Percentiles rank a stretch among this genome's conserved stretches.
Conservation (phyloP, 2,888 invertebrate genomes). For the Baccha elongata region DNA sequence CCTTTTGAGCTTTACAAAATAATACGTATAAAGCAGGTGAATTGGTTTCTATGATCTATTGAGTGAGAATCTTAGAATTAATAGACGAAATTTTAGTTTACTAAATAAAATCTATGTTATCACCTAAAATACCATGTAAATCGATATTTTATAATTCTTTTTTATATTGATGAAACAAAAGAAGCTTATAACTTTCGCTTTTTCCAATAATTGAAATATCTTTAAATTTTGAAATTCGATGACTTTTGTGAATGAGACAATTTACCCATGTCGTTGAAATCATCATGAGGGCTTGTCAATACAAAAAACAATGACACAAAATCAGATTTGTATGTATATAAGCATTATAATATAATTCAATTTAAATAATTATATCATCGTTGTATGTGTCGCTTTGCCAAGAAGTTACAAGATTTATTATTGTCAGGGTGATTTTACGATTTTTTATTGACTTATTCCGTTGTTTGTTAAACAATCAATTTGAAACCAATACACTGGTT, state of each 20-base stretch:
- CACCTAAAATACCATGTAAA: not conserved
- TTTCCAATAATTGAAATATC: not conserved
- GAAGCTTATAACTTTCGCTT: slow-evolving; percentile 21
- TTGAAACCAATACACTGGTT: slow-evolving; percentile 24
- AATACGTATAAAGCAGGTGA: not conserved
- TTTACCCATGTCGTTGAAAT: slow-evolving; percentile 34
- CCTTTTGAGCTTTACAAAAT: not conserved
- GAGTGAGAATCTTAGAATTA: not conserved
- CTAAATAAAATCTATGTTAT: not conserved
- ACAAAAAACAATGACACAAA: not conserved
- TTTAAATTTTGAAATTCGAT: slow-evolving; percentile 19
- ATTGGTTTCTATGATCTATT: not conserved
- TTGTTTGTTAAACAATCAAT: not conserved
- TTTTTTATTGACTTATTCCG: slow-evolving; percentile 11
- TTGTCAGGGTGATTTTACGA: slow-evolving; percentile 15
- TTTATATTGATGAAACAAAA: not conserved
- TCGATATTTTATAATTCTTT: slow-evolving; percentile 10
- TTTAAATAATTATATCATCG: slow-evolving; percentile 8
- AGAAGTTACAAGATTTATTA: slow-evolving; percentile 20
- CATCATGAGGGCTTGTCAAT: slow-evolving; percentile 44
- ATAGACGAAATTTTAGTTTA: slow-evolving; percentile 11
- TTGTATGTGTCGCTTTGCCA: not conserved
- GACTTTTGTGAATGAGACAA: slow-evolving; percentile 45
- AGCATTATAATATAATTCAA: not conserved
- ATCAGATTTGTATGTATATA: not conserved